phyloP scores from a whole-genome alignment of 1,140 invertebrate genomes.

The Portunus trituberculatus region DNA sequence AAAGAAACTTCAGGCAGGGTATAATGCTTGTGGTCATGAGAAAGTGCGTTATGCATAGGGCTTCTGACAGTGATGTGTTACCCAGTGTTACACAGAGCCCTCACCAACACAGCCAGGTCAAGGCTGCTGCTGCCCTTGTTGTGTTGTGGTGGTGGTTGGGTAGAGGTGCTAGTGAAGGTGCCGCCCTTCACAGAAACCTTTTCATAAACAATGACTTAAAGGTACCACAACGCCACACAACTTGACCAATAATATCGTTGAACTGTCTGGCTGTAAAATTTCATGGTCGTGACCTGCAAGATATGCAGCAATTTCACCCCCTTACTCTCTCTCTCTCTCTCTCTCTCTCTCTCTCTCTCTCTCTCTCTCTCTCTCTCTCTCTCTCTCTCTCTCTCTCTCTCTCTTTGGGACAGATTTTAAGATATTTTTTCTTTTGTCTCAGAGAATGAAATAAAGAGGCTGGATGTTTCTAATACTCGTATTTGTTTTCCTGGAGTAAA shows the following conservation, averaged over 20 bases:
- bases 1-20: too few species aligned
- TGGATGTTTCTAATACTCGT: too few species aligned
- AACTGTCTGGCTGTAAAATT: background rate
- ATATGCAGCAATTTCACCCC: background rate
- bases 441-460: too few species aligned
- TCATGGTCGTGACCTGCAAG: background rate
- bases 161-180: background rate
- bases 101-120: background rate
- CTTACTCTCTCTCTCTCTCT: background rate
- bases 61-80: too few species aligned
- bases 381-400: conserved; percentile 20
- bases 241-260: background rate
- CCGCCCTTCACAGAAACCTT: background rate
- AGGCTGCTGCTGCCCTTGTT: background rate
- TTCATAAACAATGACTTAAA: background rate
- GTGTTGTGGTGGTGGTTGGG: background rate
- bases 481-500: too few species aligned
- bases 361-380: background rate
- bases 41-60: too few species aligned
- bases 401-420: background rate
- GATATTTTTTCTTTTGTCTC: too few species aligned
- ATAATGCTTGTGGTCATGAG: too few species aligned
- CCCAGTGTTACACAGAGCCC: too few species aligned
- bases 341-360: conserved; percentile 17
- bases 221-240: background rate